These are phyloP conservation scores for Staurois parvus DNA, from an alignment of 2,797 vertebrate species.

Conservation along the genomic window DNA sequence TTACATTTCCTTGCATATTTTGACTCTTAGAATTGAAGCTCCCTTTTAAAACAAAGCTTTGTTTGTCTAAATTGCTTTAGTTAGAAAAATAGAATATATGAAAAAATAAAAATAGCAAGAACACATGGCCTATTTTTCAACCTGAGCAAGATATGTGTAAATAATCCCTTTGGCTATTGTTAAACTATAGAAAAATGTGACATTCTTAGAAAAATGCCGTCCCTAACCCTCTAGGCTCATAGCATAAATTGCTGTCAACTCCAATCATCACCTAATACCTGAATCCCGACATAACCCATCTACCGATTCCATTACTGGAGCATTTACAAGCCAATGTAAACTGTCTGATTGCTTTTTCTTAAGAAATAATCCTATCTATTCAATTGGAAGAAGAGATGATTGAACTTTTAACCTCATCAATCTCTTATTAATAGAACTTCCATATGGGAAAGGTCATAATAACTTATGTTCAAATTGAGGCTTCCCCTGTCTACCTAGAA, in stretches of 20 bases:
- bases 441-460: constrained; percentile 40
- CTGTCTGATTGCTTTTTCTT: constrained; percentile 57
- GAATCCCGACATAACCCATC: constrained; percentile 71
- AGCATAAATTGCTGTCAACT: constrained; percentile 72
- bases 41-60: background rate
- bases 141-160: background rate
- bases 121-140: background rate
- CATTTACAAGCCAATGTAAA: constrained; percentile 64
- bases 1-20: too few relatives aligned
- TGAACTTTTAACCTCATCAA: constrained; percentile 58
- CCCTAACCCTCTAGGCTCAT: constrained; percentile 62
- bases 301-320: constrained; percentile 64
- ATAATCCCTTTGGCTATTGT: background rate
- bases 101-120: background rate
- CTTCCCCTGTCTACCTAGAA: constrained; percentile 1
- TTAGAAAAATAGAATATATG: background rate
- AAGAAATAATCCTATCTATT: constrained; percentile 59
- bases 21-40: background rate
- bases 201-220: constrained; percentile 13
- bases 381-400: constrained; percentile 58
- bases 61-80: background rate
- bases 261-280: constrained; percentile 70
- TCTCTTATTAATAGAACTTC: constrained; percentile 54
- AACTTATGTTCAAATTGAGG: constrained; percentile 36
- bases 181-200: constrained; percentile 14